A percentile compares a stretch with the other conserved stretches of the same genome.
These are phyloP conservation scores for Eristalis pertinax DNA, from an alignment of 2,888 invertebrate species.

Conservation along the genomic window DNA sequence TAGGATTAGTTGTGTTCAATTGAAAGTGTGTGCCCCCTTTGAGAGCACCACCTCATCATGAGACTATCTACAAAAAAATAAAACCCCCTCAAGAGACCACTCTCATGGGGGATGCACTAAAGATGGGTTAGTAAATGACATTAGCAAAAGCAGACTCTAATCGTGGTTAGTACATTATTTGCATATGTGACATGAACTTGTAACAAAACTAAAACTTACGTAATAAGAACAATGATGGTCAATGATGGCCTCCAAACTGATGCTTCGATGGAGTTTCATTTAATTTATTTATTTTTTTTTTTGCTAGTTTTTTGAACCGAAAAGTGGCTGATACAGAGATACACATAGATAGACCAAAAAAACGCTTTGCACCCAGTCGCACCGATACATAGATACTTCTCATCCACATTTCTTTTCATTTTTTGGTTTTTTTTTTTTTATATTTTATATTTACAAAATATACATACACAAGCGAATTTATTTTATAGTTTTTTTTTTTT, in stretches of 20 bases:
- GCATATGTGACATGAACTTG: slow-evolving; percentile 40
- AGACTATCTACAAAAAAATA: not conserved
- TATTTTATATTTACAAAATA: slow-evolving; percentile 62
- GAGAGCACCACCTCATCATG: not conserved
- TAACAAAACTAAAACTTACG: slow-evolving; percentile 71
- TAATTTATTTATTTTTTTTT: slow-evolving; percentile 27
- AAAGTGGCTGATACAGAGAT: slow-evolving; percentile 42
- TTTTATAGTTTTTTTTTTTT: too few relatives aligned
- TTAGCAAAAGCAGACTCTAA: slow-evolving; percentile 1
- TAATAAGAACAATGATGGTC: slow-evolving; percentile 71
- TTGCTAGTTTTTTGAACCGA: slow-evolving; percentile 12
- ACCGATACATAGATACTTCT: slow-evolving; percentile 36
- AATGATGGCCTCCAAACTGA: slow-evolving; percentile 71
- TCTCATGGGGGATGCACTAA: not conserved
- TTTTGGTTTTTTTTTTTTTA: slow-evolving; percentile 12
- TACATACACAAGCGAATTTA: slow-evolving; percentile 59
- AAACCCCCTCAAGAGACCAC: not conserved
- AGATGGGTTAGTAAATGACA: not conserved
- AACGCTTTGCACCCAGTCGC: slow-evolving; percentile 44
- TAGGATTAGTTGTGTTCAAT: not conserved
- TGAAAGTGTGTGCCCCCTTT: not conserved
- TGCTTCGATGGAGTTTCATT: slow-evolving; percentile 68
- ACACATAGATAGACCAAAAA: slow-evolving; percentile 56
- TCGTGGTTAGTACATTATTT: slow-evolving; percentile 1
- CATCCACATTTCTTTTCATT: slow-evolving; percentile 34